These are phyloP conservation scores for Brachyopa scutellaris DNA, from an alignment of 2,888 invertebrate species.

Conservation along the genomic window DNA sequence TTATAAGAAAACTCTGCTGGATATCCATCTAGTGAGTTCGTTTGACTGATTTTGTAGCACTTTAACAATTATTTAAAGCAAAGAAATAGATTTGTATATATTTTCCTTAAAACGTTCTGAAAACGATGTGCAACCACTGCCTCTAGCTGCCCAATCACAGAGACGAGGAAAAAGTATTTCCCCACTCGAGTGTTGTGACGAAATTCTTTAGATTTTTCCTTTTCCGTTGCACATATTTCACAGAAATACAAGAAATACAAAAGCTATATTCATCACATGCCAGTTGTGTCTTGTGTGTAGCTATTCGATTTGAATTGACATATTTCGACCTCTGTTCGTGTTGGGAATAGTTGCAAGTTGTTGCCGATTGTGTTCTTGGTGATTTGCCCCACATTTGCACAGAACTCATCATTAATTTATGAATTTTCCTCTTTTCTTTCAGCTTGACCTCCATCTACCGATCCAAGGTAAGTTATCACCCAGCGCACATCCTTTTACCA, in stretches of 20 bases:
- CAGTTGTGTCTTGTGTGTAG: not conserved
- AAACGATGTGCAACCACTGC: not conserved
- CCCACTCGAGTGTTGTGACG: slow-evolving; percentile 21
- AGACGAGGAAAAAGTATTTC: slow-evolving; percentile 39
- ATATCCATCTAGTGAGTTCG: too few relatives aligned
- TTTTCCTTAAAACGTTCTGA: too few relatives aligned
- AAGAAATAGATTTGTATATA: too few relatives aligned
- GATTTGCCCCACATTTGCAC: not conserved
- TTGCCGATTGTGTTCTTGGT: not conserved
- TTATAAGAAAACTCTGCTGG: too few relatives aligned
- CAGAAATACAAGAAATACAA: not conserved
- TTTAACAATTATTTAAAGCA: too few relatives aligned
- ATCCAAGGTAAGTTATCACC: slow-evolving; percentile 54
- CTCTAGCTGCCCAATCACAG: slow-evolving; percentile 11
- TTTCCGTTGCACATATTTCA: slow-evolving; percentile 26
- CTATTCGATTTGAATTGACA: slow-evolving; percentile 15
- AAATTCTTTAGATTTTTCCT: slow-evolving; percentile 31
- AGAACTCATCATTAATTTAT: slow-evolving; percentile 25
- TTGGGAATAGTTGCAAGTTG: slow-evolving; percentile 2
- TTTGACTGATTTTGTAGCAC: too few relatives aligned
- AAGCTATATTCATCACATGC: slow-evolving; percentile 34
- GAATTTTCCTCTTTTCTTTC: slow-evolving; percentile 33
- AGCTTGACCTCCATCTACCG: slow-evolving; percentile 62
- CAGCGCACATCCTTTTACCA: not conserved
- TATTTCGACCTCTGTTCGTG: slow-evolving; percentile 17